phyloP scores from a whole-genome alignment of 2,113 vertebrate species.

The Oncorhynchus masou region DNA sequence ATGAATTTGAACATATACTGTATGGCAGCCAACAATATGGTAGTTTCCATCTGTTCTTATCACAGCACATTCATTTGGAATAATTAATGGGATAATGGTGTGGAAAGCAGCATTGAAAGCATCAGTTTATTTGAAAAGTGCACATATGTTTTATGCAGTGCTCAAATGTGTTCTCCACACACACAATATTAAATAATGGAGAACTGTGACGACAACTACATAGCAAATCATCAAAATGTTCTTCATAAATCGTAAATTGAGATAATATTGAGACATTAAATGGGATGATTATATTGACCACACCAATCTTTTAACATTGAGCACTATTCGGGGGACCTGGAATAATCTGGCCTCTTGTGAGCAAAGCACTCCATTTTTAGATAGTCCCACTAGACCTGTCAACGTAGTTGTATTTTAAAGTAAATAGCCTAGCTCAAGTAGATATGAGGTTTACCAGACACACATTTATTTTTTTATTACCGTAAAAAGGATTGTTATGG shows the following conservation, averaged over 20 bases:
- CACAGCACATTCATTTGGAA: no score
- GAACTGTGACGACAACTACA: conserved; percentile 7
- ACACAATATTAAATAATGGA: conserved; percentile 8
- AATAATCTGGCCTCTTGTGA: background rate
- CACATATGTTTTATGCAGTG: no score
- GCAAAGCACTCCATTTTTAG: background rate
- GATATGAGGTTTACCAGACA: background rate
- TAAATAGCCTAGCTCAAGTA: background rate
- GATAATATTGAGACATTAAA: background rate
- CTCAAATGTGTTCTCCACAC: background rate
- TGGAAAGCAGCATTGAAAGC: no score
- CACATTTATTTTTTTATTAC: background rate
- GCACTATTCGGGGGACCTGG: no score
- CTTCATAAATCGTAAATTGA: conserved; percentile 45
- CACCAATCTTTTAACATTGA: conserved; percentile 41
- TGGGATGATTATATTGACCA: background rate
- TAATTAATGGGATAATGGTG: no score
- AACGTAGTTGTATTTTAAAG: background rate
- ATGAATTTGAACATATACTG: no score
- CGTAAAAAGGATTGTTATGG: background rate
- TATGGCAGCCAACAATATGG: no score
- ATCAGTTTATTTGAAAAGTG: no score
- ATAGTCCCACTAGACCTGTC: background rate
- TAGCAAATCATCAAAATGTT: conserved; percentile 5
- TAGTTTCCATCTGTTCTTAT: no score